These are phyloP conservation scores for Pristionchus maxplancki DNA, from an alignment of 2,888 invertebrate species.

Conservation along the genomic window DNA sequence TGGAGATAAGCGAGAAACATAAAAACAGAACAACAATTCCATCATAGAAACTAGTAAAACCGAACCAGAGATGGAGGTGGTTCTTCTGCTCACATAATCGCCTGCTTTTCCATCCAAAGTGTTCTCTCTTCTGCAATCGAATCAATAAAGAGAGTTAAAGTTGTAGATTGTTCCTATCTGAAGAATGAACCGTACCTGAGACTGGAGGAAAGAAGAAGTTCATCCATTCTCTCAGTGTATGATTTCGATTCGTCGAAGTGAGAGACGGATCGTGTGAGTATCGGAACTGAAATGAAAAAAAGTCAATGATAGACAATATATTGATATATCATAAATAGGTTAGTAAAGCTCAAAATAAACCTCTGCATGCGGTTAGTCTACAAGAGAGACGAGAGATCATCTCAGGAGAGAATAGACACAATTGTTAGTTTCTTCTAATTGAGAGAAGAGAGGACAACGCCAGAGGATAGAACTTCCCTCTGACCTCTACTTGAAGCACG, in stretches of 20 bases:
- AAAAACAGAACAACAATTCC: neutral
- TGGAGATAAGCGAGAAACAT: neutral
- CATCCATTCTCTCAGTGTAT: conserved; percentile 51
- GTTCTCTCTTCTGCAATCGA: conserved; percentile 36
- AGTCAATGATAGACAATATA: neutral
- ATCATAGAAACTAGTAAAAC: neutral
- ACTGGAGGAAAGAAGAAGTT: conserved; percentile 51
- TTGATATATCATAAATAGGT: neutral
- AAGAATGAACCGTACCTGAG: conserved; percentile 38
- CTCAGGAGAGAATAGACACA: neutral
- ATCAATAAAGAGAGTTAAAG: too few relatives aligned
- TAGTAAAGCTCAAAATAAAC: neutral
- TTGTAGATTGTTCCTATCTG: too few relatives aligned
- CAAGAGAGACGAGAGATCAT: neutral
- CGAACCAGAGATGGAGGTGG: conserved; percentile 39
- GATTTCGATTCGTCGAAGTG: conserved; percentile 20
- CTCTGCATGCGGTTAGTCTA: neutral
- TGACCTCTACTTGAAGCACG: neutral
- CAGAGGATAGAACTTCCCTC: neutral
- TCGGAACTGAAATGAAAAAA: neutral
- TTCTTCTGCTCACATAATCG: neutral
- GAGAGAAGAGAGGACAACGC: neutral
- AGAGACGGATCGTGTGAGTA: neutral
- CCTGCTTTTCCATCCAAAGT: conserved; percentile 10
- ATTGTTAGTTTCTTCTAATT: neutral